Evolutionary conservation across 1,140 invertebrate genomes (phyloP), one percentile per base, ranked within the genome.

Genomic region (Lasioglossum baleicum): DNA sequence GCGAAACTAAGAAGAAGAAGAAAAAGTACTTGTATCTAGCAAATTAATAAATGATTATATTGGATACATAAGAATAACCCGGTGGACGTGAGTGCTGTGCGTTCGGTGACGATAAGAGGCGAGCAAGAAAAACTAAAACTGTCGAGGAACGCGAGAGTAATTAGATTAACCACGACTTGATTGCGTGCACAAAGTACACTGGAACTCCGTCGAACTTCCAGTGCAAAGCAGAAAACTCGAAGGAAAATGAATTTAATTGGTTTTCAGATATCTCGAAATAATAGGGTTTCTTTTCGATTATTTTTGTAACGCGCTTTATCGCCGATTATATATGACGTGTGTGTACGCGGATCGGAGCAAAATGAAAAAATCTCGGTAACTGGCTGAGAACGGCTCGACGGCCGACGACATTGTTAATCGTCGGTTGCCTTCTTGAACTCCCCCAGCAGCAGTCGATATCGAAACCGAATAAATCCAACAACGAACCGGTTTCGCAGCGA

Each of bases 401-500:
- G 65, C n/a, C 67, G 83, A 83, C 67, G 61, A 65, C 64, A 67
- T 53, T 75, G 75, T 80, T 86, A 88, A 90, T 90, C 88, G 74
- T 71, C 48, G 68, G 56, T 80, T 87, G 89, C 83, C 88, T 88
- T 90, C 75, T 90, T 91, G 88, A 91, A 90, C 90, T 89, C 87
- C 81, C 72, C 81, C 73, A 81, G 79, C 71, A 75, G 75, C 66
- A 87, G 83, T 68, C 79, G 90, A 91, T 91, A 90, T 74, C 68
- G 61, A 86, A 92, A 91, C 90, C 76, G 87, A 88, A 82, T 88
- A 68, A 87, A 91, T 91, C 91, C 86, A 88, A 88, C 71, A 68
- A 51, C 63, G 70, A 92, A 91, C 91, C 88, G 86, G 90, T 91
- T 92, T 85, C 40, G n/a, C 17, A 66, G 22, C 44, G 89, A 91